Evolutionary conservation across 2,797 vertebrate species (phyloP), one percentile per base, ranked within the genome.

Genomic region (Hydrophis major): DNA sequence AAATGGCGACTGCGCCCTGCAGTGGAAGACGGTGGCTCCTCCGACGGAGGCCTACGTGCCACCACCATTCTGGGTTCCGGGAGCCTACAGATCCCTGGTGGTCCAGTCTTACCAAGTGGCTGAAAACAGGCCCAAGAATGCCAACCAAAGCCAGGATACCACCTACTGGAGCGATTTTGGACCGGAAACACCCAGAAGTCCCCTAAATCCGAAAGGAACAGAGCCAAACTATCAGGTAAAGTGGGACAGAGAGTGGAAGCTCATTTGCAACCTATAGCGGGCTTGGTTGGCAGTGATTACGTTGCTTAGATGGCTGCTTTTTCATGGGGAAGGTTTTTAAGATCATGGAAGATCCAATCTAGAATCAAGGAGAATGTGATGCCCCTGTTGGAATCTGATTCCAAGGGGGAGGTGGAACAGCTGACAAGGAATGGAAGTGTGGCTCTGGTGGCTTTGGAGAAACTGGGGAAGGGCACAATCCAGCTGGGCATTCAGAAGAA

Each of bases 41-140:
- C 97, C 97, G 0, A 42, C 92, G 69, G 91, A 83, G 16, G 78
- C 1, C 16, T 98, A 97, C 12, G 7, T 95, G 59, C 96, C 97
- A 78, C 97, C 97, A 16, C 1, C 28, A 0, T 0, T 74, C 50
- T 92, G 69, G 0, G 0, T 16, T 0, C 57, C 89, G 20, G 92
- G 28, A 13, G 14, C 8, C 3, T 87, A 63, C 25, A 91, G 90
- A 28, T 47, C 1, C 0, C 61, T 90, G 22, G 3, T 4, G 4
- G 57, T 61, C 57, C 88, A 56, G 6, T 7, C 2, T 59, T 91
- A 61, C 83, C 94, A 87, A 56, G 60, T 61, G n/a, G 12, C 69
- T 42, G 89, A 50, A 66, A 90, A 86, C 66, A 86, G 0, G 10
- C 91, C 83, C 89, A 69, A 91, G 6, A 69, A 92, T 28, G 95